phyloP scores from a whole-genome alignment of 2,113 vertebrate species.

The Orthochromis malagaraziensis region DNA sequence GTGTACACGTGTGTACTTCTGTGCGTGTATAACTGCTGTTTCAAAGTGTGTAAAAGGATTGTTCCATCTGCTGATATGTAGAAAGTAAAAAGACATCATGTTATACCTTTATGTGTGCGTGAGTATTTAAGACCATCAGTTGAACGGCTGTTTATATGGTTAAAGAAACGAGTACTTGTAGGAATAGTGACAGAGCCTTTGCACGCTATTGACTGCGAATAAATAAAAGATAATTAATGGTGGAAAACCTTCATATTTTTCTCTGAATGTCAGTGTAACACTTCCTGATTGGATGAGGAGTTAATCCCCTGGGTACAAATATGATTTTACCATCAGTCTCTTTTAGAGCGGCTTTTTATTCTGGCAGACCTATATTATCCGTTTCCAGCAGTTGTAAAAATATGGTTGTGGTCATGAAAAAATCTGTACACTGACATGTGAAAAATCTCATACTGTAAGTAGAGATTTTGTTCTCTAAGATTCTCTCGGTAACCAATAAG shows the following conservation, averaged over 20 bases:
- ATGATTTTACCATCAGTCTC: conserved; percentile 57
- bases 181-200: neutral
- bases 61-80: neutral
- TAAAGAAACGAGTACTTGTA: neutral
- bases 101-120: neutral
- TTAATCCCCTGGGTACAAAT: conserved; percentile 37
- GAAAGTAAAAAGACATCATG: neutral
- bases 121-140: neutral
- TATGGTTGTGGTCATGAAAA: conserved; percentile 42
- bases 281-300: conserved; percentile 29
- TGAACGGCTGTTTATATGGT: neutral
- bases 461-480: conserved; percentile 25
- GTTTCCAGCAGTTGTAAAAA: conserved; percentile 50
- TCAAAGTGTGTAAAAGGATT: conserved; percentile 8
- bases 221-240: conserved; percentile 24
- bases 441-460: conserved; percentile 21
- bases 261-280: conserved; percentile 26
- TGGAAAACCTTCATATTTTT: neutral
- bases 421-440: conserved; percentile 29
- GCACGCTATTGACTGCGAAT: conserved; percentile 20
- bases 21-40: neutral
- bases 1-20: neutral
- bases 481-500: conserved; percentile 3
- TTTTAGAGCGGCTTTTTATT: conserved; percentile 24
- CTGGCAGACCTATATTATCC: conserved; percentile 44